Evolutionary conservation across 2,797 vertebrate genomes (phyloP).

Genomic region (Sphenodon punctatus): DNA sequence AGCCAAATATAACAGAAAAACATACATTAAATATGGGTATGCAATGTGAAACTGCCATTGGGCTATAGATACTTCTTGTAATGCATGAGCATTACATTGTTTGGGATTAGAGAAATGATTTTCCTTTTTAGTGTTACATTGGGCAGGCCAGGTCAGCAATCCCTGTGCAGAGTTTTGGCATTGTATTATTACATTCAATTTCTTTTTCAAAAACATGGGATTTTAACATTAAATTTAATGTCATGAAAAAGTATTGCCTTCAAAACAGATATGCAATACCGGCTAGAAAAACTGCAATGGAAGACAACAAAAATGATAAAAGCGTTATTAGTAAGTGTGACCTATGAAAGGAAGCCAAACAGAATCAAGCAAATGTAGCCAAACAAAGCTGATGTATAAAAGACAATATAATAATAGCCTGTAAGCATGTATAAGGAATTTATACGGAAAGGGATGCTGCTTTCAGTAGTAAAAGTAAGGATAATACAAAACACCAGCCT

Average conservation of each 20-base stretch:
- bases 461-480: fast-evolving
- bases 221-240: not conserved
- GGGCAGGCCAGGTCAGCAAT: not conserved
- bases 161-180: not conserved
- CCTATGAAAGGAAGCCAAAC: not conserved
- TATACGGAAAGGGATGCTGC: not conserved
- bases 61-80: not conserved
- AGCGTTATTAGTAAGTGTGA: not conserved
- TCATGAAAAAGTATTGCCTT: conserved; percentile 7
- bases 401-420: not conserved
- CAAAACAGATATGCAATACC: conserved; percentile 9
- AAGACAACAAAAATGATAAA: not conserved
- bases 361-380: not conserved
- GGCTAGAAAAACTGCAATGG: conserved; percentile 20
- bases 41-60: not conserved
- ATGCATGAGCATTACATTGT: not conserved
- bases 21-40: not conserved
- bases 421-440: not conserved
- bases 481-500: fast-evolving
- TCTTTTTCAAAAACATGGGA: conserved; percentile 13
- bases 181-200: not conserved
- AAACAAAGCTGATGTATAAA: not conserved
- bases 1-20: not conserved
- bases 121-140: not conserved
- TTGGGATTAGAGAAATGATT: not conserved